These are phyloP conservation scores for Drosophila histrio DNA, from an alignment of 2,888 invertebrate species.

Conservation along the genomic window DNA sequence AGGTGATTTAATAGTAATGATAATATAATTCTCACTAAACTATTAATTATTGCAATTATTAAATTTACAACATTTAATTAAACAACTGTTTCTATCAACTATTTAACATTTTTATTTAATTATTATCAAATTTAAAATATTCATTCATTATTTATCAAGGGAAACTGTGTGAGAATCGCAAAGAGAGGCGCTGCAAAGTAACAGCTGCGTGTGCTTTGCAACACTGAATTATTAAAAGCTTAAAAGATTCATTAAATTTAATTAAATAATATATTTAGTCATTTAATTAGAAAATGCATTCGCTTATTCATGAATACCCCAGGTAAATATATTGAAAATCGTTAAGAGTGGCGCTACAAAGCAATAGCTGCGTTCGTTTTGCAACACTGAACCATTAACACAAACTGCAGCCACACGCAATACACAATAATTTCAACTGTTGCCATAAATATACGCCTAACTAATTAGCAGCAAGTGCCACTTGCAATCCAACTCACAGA, in stretches of 20 bases:
- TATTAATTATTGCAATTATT: not conserved
- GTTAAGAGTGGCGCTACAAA: not conserved
- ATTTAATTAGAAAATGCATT: not conserved
- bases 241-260: too few species aligned
- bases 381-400: not conserved
- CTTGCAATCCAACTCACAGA: conserved; percentile 9
- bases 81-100: too few species aligned
- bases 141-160: not conserved
- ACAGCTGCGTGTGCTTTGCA: too few species aligned
- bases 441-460: conserved; percentile 34
- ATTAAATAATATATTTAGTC: not conserved
- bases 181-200: too few species aligned
- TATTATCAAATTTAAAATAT: not conserved
- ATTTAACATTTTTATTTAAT: not conserved
- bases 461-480: conserved; percentile 22
- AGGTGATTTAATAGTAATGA: not conserved
- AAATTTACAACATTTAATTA: too few species aligned
- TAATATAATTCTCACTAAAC: not conserved
- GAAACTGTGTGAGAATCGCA: not conserved
- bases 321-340: not conserved
- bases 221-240: too few species aligned
- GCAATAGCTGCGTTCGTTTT: not conserved
- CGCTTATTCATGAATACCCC: not conserved
- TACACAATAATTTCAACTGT: conserved; percentile 10
- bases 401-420: not conserved